A percentile compares a stretch with the other conserved stretches of the same genome.
phyloP scores from a whole-genome alignment of 1,140 invertebrate species.

The Drosophila nigrodunni region DNA sequence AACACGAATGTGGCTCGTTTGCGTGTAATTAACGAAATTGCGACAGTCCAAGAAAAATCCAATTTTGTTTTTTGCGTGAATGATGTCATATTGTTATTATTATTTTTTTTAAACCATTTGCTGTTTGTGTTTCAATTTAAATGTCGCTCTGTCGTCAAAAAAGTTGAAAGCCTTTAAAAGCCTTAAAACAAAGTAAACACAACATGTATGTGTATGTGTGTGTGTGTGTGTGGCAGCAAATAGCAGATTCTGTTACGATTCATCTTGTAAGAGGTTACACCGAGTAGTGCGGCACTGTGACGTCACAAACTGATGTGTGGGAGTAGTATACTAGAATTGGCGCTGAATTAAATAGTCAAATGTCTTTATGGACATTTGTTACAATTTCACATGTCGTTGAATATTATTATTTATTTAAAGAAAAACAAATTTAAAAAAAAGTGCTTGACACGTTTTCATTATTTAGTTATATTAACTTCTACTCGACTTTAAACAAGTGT shows the following conservation, averaged over 20 bases:
- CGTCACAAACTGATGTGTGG: background rate
- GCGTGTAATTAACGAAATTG: constrained; percentile 42
- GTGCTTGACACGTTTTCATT: too few relatives aligned
- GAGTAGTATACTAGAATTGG: background rate
- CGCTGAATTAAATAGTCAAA: background rate
- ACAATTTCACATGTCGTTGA: too few relatives aligned
- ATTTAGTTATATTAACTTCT: too few relatives aligned
- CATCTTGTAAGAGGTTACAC: background rate
- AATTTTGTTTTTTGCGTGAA: constrained; percentile 30
- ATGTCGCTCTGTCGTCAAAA: constrained; percentile 36
- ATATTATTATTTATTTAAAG: too few relatives aligned
- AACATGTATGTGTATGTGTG: constrained; percentile 37
- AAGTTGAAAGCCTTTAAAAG: constrained; percentile 16
- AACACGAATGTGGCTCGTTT: constrained; percentile 22
- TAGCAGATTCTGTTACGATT: background rate
- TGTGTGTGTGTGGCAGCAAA: constrained; percentile 52
- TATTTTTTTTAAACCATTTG: constrained; percentile 8
- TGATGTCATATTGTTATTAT: constrained; percentile 60
- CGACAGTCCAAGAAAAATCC: constrained; percentile 19
- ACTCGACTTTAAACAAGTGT: too few relatives aligned
- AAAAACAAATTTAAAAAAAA: too few relatives aligned
- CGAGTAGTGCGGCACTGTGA: background rate
- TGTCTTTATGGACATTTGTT: background rate
- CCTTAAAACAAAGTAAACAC: constrained; percentile 51
- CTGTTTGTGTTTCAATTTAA: constrained; percentile 53